These are phyloP conservation scores for Calliopsis andreniformis DNA, from an alignment of 1,140 invertebrate genomes.

Conservation along the genomic window DNA sequence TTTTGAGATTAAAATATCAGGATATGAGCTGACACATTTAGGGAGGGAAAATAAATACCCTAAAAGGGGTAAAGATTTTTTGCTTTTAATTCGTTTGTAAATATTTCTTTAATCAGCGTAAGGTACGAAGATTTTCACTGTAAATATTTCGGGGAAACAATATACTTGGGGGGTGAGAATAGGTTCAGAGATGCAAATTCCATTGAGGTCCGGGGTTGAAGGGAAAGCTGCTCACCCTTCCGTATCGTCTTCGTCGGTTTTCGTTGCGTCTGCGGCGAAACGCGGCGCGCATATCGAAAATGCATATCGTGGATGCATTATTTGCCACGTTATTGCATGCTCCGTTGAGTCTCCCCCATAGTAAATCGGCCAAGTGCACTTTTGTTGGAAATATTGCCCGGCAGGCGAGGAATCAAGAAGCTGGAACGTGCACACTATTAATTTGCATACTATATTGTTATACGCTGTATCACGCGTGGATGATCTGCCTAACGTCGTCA, in stretches of 20 bases:
- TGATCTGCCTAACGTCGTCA: no score
- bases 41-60: no score
- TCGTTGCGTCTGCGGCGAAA: slow-evolving; percentile 3
- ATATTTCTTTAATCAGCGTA: no score
- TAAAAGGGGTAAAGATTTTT: no score
- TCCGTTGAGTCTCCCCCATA: slow-evolving; percentile 27
- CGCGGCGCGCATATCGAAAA: slow-evolving; percentile 28
- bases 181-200: not conserved
- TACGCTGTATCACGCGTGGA: slow-evolving; percentile 19
- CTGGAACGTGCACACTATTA: slow-evolving; percentile 15
- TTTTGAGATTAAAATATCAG: no score
- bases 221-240: not conserved
- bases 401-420: slow-evolving; percentile 30
- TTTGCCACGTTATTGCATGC: slow-evolving; percentile 36
- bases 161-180: not conserved
- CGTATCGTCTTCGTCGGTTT: slow-evolving; percentile 9
- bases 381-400: slow-evolving; percentile 25
- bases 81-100: no score
- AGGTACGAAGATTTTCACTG: no score
- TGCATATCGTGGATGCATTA: slow-evolving; percentile 23
- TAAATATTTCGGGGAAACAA: no score
- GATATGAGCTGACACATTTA: no score
- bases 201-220: not conserved
- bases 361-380: slow-evolving; percentile 32
- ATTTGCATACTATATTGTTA: slow-evolving; percentile 45